Base-by-base conservation (phyloP, 2,113 vertebrate genomes). In the Tinamus guttatus region DNA sequence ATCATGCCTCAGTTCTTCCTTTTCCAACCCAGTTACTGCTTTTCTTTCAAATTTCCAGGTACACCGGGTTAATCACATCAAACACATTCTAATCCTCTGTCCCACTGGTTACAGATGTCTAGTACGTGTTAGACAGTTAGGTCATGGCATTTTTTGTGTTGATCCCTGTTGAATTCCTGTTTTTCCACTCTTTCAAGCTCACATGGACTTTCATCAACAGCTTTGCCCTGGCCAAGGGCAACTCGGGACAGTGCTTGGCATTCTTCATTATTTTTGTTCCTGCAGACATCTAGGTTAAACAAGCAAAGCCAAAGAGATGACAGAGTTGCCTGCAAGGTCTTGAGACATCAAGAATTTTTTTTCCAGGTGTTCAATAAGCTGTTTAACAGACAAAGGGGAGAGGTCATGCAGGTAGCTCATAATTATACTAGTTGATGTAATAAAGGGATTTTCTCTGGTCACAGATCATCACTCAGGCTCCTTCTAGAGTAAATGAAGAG, bases 331-430 rank as follows among this genome's bases (percentile, higher is more conserved):
- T 68, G 74, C 34, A 40, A 54, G 41, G 27, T 58, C 21, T 43
- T 56, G 47, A 86, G 62, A 43, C 36, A 51, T 16, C 17, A 56
- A 58, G 7, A 32, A 16, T 56, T 51, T 41, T 58, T 36, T 41
- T 86, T 40, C 22, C 30, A 56, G 47, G n/a, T 0, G 0, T 20
- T 22, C 0, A 4, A 30, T 11, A 81, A 49, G 25, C 24, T 27
- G 12, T 49, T 64, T 58, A 64, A 51, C 30, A 52, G 32, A 17
- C 19, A n/a, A 41, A 4, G 11, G 27, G 56, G 65, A 43, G 32
- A n/a, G 20, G 25, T 65, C 51, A 64, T 1, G 36, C 13, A 18
- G 30, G 25, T 45, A 78, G 25, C 15, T 64, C 30, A 11, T 6
- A 41, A 30, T 36, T 41, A 34, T 1, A 30, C 2, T 41, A 36